These are phyloP conservation scores for Stenichneumon culpator DNA, from an alignment of 2,888 invertebrate species.

Conservation along the genomic window DNA sequence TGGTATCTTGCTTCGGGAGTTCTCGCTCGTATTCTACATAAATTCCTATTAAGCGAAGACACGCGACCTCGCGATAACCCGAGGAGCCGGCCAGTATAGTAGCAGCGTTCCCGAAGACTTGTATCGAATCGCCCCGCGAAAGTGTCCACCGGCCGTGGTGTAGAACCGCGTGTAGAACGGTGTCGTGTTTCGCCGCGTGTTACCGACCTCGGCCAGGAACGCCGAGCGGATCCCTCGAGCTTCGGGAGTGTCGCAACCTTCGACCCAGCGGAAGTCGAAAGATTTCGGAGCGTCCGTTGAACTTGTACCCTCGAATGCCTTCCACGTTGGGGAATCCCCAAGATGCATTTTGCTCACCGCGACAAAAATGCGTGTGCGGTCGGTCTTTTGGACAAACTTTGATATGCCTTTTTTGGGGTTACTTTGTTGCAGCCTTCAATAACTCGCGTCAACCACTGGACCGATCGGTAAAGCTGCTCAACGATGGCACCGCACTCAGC, in stretches of 20 bases:
- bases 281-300: slow-evolving; percentile 31
- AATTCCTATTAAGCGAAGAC: slow-evolving; percentile 56
- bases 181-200: slow-evolving; percentile 56
- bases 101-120: slow-evolving; percentile 15
- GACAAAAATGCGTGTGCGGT: not conserved
- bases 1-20: slow-evolving; percentile 1
- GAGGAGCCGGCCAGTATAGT: slow-evolving; percentile 4
- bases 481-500: not conserved
- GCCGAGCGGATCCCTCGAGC: slow-evolving; percentile 20
- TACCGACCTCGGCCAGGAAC: slow-evolving; percentile 46
- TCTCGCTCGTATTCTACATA: slow-evolving; percentile 23
- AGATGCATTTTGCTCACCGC: not conserved
- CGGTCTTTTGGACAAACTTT: not conserved
- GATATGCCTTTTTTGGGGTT: not conserved
- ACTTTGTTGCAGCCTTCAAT: not conserved
- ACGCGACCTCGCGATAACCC: slow-evolving; percentile 60
- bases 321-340: not conserved
- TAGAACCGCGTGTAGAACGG: slow-evolving; percentile 14
- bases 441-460: slow-evolving; percentile 1
- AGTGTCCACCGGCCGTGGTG: slow-evolving; percentile 6
- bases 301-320: not conserved
- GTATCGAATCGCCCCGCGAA: slow-evolving; percentile 25
- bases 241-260: slow-evolving; percentile 44
- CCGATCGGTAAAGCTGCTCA: not conserved
- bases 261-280: slow-evolving; percentile 45